Evolutionary conservation across 2,888 invertebrate genomes (phyloP).

Genomic region (Laspeyria flexula): DNA sequence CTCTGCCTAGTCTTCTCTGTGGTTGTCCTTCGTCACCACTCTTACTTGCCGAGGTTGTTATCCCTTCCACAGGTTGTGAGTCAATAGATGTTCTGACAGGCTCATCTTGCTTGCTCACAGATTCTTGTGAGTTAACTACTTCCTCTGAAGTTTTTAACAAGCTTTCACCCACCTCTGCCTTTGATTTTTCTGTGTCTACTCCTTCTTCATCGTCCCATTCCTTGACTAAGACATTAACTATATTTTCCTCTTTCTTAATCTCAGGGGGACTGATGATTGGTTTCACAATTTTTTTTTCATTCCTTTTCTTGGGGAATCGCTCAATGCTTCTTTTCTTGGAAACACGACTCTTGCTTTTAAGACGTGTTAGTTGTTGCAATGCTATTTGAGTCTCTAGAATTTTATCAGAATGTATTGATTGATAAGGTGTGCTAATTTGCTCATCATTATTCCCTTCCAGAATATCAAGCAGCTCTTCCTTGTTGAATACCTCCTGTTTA

Average conservation of each 20-base stretch:
- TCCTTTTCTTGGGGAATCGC: slow-evolving; percentile 37
- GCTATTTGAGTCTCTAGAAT: slow-evolving; percentile 68
- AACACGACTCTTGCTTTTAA: slow-evolving; percentile 42
- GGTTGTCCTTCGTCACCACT: slow-evolving; percentile 66
- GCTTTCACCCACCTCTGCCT: slow-evolving; percentile 46
- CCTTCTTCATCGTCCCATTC: slow-evolving; percentile 82
- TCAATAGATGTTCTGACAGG: slow-evolving; percentile 51
- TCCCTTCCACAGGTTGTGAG: slow-evolving; percentile 55
- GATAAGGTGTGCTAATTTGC: slow-evolving; percentile 38
- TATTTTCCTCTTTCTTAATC: slow-evolving; percentile 57
- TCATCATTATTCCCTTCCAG: slow-evolving; percentile 75
- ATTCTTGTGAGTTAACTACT: slow-evolving; percentile 44
- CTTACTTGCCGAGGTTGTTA: slow-evolving; percentile 52
- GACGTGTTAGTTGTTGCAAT: slow-evolving; percentile 68
- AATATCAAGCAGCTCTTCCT: slow-evolving; percentile 78
- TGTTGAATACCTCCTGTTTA: slow-evolving; percentile 77
- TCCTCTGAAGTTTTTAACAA: slow-evolving; percentile 41
- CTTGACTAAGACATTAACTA: slow-evolving; percentile 83
- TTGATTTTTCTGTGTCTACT: slow-evolving; percentile 50
- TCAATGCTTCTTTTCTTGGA: slow-evolving; percentile 31
- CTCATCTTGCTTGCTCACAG: slow-evolving; percentile 46
- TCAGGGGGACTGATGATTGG: slow-evolving; percentile 11
- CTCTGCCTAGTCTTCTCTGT: slow-evolving; percentile 76
- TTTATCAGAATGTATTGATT: slow-evolving; percentile 42
- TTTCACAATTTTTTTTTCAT: slow-evolving; percentile 30